Evolutionary conservation across 2,113 vertebrate species (phyloP).

Genomic region (Apodemus sylvaticus): DNA sequence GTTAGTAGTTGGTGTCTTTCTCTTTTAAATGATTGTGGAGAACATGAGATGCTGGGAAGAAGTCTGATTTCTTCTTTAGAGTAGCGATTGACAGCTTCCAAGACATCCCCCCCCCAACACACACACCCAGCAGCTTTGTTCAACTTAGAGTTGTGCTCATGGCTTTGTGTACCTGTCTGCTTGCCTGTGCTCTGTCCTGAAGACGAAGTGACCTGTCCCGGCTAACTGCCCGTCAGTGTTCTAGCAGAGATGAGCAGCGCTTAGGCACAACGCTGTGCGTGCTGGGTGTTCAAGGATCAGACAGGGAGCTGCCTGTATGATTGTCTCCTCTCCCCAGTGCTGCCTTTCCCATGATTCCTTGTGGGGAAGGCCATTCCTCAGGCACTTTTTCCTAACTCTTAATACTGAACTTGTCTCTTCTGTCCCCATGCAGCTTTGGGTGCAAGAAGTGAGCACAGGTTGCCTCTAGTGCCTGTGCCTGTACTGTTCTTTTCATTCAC

Average conservation of each 20-base stretch:
- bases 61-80: constrained; percentile 16
- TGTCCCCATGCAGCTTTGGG: neutral
- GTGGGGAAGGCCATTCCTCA: neutral
- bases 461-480: neutral
- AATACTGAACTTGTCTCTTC: neutral
- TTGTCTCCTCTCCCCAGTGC: neutral
- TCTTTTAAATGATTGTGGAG: constrained; percentile 30
- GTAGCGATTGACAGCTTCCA: neutral
- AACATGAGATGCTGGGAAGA: neutral
- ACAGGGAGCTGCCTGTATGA: neutral
- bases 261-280: neutral
- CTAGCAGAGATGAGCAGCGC: neutral
- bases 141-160: neutral
- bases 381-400: constrained; percentile 7
- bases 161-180: neutral
- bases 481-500: neutral
- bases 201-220: neutral
- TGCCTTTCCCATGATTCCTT: constrained; percentile 9
- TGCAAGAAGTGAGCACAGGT: neutral
- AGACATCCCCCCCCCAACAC: no score
- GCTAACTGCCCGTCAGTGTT: neutral
- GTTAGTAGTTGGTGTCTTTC: neutral
- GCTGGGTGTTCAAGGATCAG: neutral
- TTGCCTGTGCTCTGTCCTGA: neutral
- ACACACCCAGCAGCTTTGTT: constrained; percentile 22